phyloP scores from a whole-genome alignment of 2,888 invertebrate species.

The Acrocera orbiculus region DNA sequence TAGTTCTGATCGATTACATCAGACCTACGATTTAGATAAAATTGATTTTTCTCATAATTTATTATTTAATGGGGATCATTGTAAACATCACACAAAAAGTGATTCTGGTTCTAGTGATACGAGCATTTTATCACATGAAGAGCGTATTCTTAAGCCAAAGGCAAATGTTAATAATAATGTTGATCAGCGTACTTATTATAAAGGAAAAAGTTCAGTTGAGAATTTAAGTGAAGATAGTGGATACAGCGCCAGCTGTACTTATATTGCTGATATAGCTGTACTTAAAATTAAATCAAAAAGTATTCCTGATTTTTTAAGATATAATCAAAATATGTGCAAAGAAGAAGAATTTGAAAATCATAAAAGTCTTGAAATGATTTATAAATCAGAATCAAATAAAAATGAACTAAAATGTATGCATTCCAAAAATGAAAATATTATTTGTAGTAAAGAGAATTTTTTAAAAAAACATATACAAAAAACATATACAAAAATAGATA shows the following conservation, averaged over 20 bases:
- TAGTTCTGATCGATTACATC: slow-evolving; percentile 25
- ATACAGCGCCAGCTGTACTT: slow-evolving; percentile 27
- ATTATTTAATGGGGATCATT: slow-evolving; percentile 9
- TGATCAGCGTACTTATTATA: slow-evolving; percentile 3
- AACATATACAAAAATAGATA: slow-evolving; percentile 9
- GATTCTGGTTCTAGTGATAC: slow-evolving; percentile 14
- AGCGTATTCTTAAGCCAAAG: slow-evolving; percentile 7
- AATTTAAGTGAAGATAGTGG: slow-evolving; percentile 69
- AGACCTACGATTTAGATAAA: slow-evolving; percentile 29
- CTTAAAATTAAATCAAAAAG: slow-evolving; percentile 30
- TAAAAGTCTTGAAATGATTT: slow-evolving; percentile 16
- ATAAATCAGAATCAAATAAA: background rate
- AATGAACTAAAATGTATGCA: slow-evolving; percentile 1
- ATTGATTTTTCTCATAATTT: slow-evolving; percentile 23
- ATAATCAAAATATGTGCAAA: slow-evolving; percentile 26
- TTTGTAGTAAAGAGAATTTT: background rate
- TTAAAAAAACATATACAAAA: slow-evolving; percentile 8
- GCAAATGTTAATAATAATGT: background rate
- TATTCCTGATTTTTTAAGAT: slow-evolving; percentile 30
- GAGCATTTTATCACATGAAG: slow-evolving; percentile 15
- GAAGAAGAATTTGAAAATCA: slow-evolving; percentile 22
- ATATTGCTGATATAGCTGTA: slow-evolving; percentile 14
- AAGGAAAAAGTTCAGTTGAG: slow-evolving; percentile 45
- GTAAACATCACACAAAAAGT: slow-evolving; percentile 12
- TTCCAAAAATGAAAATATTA: slow-evolving; percentile 6